Evolutionary conservation across 30 jellyfish, hydroid and myxozoan genomes (phyloP).

Genomic region (Aurelia aurita): DNA sequence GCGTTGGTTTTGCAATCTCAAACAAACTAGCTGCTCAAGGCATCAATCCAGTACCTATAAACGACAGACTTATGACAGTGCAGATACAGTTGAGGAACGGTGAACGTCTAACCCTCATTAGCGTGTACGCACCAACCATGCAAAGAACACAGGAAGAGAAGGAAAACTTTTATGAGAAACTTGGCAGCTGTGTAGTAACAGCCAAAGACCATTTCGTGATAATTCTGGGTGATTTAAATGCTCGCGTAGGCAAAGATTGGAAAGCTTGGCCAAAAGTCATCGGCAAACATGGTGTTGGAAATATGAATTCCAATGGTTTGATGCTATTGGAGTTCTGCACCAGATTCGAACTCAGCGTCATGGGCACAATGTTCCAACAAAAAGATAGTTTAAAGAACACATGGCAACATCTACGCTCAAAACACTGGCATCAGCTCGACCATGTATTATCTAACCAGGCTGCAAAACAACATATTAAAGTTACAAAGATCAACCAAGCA

Average conservation of each 20-base stretch:
- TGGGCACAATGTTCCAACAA: slow-evolving; percentile 51
- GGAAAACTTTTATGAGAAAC: slow-evolving; percentile 15
- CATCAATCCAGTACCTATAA: slow-evolving; percentile 21
- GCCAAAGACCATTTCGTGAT: slow-evolving; percentile 12
- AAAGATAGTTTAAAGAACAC: slow-evolving; percentile 23
- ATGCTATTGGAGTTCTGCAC: slow-evolving; percentile 47
- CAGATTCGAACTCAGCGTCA: slow-evolving; percentile 17
- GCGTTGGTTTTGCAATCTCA: slow-evolving; percentile 46
- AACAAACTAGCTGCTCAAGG: slow-evolving; percentile 21
- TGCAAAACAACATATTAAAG: slow-evolving; percentile 50
- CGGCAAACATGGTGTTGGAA: slow-evolving; percentile 62
- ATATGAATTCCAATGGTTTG: too few relatives aligned
- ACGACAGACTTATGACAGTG: slow-evolving; percentile 6
- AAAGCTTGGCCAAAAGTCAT: slow-evolving; percentile 51
- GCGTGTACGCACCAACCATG: slow-evolving; percentile 20
- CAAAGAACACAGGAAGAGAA: slow-evolving; percentile 9
- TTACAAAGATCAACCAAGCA: slow-evolving; percentile 30
- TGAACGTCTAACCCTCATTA: slow-evolving; percentile 12
- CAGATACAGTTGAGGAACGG: slow-evolving; percentile 23
- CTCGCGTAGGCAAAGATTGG: slow-evolving; percentile 71
- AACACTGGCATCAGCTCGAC: slow-evolving; percentile 48
- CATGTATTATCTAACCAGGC: slow-evolving; percentile 38
- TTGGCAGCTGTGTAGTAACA: slow-evolving; percentile 11
- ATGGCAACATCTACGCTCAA: slow-evolving; percentile 61
- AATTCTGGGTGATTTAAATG: slow-evolving; percentile 26